Percentiles rank a stretch among this genome's conserved stretches.
Conservation (phyloP, 2,797 vertebrate genomes). For the Microchirus variegatus region DNA sequence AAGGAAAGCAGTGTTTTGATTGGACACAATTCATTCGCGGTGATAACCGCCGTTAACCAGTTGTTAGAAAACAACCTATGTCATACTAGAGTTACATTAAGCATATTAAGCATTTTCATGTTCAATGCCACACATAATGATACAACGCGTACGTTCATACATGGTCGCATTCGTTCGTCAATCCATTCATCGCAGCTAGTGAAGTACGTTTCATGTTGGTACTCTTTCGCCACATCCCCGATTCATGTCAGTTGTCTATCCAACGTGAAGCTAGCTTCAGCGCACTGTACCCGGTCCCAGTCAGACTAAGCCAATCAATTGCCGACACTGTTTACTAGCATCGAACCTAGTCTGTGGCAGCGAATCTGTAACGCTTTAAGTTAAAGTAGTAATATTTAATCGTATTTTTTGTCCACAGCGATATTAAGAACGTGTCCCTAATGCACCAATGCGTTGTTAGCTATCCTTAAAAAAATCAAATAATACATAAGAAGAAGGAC, state of each 20-base stretch:
- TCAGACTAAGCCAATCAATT: conserved; percentile 46
- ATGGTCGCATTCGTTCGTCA: background rate
- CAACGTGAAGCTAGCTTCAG: background rate
- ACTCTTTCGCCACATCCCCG: too few species aligned
- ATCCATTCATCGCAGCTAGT: conserved; percentile 21
- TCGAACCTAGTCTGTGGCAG: background rate
- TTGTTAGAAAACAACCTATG: too few species aligned
- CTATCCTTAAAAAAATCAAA: too few species aligned
- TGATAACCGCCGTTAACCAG: background rate
- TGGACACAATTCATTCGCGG: conserved; percentile 35
- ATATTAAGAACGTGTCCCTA: too few species aligned
- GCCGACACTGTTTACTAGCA: background rate
- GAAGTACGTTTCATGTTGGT: background rate
- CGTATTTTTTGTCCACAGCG: background rate
- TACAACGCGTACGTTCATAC: too few species aligned
- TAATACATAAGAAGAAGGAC: too few species aligned
- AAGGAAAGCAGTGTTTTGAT: conserved; percentile 51
- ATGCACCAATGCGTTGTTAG: too few species aligned
- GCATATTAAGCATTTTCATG: too few species aligned
- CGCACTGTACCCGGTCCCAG: too few species aligned
- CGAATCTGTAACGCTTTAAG: background rate
- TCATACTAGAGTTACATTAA: too few species aligned
- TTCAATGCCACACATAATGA: too few species aligned
- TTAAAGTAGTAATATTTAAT: background rate
- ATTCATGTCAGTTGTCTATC: too few species aligned